Evolutionary conservation across 1,140 invertebrate species (phyloP), one percentile per base, ranked within the genome.

Genomic region (Drosophila dunni): DNA sequence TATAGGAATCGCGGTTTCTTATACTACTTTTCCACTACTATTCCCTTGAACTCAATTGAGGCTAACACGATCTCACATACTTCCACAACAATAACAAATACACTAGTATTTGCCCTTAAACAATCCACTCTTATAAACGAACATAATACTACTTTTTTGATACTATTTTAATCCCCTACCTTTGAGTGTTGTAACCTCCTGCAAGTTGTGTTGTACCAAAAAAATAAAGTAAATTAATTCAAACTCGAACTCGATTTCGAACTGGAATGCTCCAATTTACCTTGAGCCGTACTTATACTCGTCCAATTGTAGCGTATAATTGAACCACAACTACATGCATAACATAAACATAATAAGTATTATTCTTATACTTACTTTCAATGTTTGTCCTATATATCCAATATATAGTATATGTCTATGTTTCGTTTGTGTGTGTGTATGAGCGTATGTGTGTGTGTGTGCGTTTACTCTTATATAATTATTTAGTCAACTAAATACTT

Each of bases 311-410:
- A 56, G 65, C 57, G 42, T 60, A 61, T 67, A 33, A 40, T 67
- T 57, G 45, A 50, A 71, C 68, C 60, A 57, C 61, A 66, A 57
- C 62, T 44, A 70, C 67, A 64, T 71, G 20, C 63, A 72, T 58
- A 51, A 66, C 34, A 51, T 34, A 10, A 44, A 38, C n/a, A 40
- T 33, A 54, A 10, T 46, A 68, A 44, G 45, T 58, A 38, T 66
- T 46, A 46, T 63, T 24, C 15, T 24, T 48, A 11, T 34, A 53
- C 8, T 17, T 56, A 45, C 53, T 48, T 61, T 17, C 48, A 17
- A 29, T 38, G 10, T 51, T 48, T 34, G n/a, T 63, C 24, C 40
- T 48, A 53, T 65, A 20, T 48, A 34, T 8, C 42, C 62, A 40
- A 13, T 69, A 63, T 50, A 42, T 51, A 75, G 53, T 69, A 77